Percentiles rank a stretch among this genome's conserved stretches.
These are phyloP conservation scores for Drosophila austrosaltans DNA, from an alignment of 2,888 invertebrate genomes.

Conservation along the genomic window DNA sequence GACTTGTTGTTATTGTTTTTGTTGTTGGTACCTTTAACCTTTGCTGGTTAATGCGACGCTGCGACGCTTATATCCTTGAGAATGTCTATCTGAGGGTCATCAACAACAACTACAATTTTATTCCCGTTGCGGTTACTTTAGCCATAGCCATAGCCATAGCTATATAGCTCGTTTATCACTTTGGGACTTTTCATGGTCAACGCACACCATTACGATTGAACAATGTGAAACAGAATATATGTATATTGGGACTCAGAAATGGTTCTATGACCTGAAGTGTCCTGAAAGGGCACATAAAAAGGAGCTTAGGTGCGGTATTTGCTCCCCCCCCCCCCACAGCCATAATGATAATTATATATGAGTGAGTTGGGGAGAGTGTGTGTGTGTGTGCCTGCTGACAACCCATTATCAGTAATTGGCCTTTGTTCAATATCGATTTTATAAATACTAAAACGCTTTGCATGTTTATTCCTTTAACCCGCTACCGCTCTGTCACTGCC, in stretches of 20 bases:
- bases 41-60: slow-evolving; percentile 56
- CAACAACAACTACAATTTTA: slow-evolving; percentile 60
- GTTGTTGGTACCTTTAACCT: slow-evolving; percentile 75
- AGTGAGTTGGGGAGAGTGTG: slow-evolving; percentile 28
- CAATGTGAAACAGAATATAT: slow-evolving; percentile 14
- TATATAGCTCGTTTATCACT: slow-evolving; percentile 46
- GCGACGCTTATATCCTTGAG: slow-evolving; percentile 66
- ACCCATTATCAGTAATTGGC: slow-evolving; percentile 70
- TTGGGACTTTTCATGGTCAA: slow-evolving; percentile 38
- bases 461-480: slow-evolving; percentile 44
- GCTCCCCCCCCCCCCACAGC: slow-evolving; percentile 18
- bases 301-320: slow-evolving; percentile 28
- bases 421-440: slow-evolving; percentile 74
- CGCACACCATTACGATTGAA: slow-evolving; percentile 12
- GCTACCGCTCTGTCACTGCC: not conserved
- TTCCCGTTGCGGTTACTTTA: slow-evolving; percentile 17
- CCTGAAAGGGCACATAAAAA: not conserved
- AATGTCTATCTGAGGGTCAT: slow-evolving; percentile 76
- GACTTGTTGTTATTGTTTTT: slow-evolving; percentile 14
- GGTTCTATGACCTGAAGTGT: slow-evolving; percentile 9
- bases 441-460: slow-evolving; percentile 57
- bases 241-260: slow-evolving; percentile 2
- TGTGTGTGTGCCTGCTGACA: slow-evolving; percentile 22
- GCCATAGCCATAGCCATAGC: slow-evolving; percentile 19
- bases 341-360: slow-evolving; percentile 51